Conservation (phyloP, 2,888 invertebrate genomes). For the Caenorhabditis afra region DNA sequence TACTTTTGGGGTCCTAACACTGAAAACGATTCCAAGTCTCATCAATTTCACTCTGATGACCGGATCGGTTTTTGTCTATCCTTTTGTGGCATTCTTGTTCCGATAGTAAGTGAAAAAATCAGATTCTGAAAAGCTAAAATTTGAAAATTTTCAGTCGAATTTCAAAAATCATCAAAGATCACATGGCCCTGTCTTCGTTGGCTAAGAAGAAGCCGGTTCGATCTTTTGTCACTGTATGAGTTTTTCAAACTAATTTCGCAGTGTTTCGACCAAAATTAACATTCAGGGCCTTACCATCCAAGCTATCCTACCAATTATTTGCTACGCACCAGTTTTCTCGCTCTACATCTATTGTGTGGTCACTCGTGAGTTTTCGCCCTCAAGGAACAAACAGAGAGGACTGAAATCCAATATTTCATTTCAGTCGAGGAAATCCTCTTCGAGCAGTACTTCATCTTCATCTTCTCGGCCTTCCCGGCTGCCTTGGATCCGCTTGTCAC, state of each 20-base stretch:
- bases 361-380: neutral
- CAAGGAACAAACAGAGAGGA: too few species aligned
- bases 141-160: neutral
- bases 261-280: neutral
- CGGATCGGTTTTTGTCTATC: neutral
- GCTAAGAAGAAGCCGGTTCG: neutral
- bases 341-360: constrained; percentile 12
- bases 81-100: neutral
- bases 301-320: constrained; percentile 7
- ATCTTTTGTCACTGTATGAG: neutral
- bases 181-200: neutral
- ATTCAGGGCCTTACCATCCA: constrained; percentile 25
- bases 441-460: constrained; percentile 38
- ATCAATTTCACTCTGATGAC: neutral
- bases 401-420: too few species aligned
- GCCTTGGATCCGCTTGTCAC: constrained; percentile 33
- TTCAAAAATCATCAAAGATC: neutral
- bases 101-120: neutral
- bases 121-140: neutral
- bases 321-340: constrained; percentile 2
- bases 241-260: neutral
- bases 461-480: constrained; percentile 30
- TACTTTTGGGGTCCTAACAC: neutral
- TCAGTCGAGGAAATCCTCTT: neutral
- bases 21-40: neutral